These are phyloP conservation scores for Mormoops blainvillei DNA, from an alignment of 2,113 vertebrate species.

Conservation along the genomic window DNA sequence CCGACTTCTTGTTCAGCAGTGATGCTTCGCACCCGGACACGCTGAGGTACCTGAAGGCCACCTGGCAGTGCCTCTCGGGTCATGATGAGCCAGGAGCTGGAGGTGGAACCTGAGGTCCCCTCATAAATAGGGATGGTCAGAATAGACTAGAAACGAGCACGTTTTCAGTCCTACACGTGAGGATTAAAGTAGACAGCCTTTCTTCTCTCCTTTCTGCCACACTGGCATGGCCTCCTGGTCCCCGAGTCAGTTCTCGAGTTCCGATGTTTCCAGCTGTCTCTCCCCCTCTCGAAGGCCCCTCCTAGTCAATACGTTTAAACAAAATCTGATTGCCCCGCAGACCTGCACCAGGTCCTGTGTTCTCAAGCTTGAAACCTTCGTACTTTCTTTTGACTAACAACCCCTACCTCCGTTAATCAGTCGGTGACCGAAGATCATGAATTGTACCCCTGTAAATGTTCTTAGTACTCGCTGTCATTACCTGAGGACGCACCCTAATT, in stretches of 20 bases:
- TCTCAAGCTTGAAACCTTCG: neutral
- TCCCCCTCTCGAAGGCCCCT: neutral
- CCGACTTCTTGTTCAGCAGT: conserved; percentile 82
- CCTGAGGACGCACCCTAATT: neutral
- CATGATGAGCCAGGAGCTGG: neutral
- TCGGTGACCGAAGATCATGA: neutral
- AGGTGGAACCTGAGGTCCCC: neutral
- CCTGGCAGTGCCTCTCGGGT: neutral
- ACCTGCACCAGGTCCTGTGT: neutral
- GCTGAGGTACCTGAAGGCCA: conserved; percentile 70
- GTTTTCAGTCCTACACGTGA: neutral
- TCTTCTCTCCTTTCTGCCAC: neutral
- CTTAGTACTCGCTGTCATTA: neutral
- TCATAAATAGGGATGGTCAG: neutral
- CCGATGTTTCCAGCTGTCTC: neutral
- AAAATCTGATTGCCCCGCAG: neutral
- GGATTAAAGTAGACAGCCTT: accelerated
- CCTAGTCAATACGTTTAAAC: neutral
- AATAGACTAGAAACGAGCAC: neutral
- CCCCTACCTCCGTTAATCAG: neutral
- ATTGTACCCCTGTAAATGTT: neutral
- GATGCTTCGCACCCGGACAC: conserved; percentile 81
- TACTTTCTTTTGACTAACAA: neutral
- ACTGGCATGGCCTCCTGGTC: accelerated
- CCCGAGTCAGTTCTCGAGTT: neutral